Evolutionary conservation across 2,888 invertebrate genomes (phyloP).

Genomic region (Meteorus cinctellus): DNA sequence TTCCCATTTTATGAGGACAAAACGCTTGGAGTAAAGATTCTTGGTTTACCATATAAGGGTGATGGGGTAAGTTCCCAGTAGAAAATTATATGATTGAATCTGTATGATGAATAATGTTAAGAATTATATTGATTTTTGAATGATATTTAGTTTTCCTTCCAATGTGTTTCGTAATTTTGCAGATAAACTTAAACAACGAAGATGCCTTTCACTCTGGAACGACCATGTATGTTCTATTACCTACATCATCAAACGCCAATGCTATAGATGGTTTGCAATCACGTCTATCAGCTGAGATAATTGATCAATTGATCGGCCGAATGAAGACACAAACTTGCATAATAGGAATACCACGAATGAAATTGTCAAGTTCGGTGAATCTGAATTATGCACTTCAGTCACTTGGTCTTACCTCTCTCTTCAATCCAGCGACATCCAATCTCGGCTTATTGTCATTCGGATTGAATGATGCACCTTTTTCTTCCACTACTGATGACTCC

Average conservation of each 20-base stretch:
- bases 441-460: slow-evolving; percentile 79
- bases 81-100: slow-evolving; percentile 9
- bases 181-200: background rate
- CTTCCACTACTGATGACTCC: slow-evolving; percentile 27
- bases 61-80: slow-evolving; percentile 63
- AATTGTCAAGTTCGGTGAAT: slow-evolving; percentile 77
- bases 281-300: slow-evolving; percentile 73
- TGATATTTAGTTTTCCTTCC: slow-evolving; percentile 5
- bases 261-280: slow-evolving; percentile 75
- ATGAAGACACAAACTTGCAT: slow-evolving; percentile 75
- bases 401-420: slow-evolving; percentile 80
- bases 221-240: slow-evolving; percentile 81
- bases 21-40: slow-evolving; percentile 77
- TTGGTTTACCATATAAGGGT: slow-evolving; percentile 84
- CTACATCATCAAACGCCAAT: slow-evolving; percentile 74
- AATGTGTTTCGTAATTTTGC: background rate
- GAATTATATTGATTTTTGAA: background rate
- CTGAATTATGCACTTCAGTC: slow-evolving; percentile 76
- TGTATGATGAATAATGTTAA: background rate
- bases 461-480: slow-evolving; percentile 52
- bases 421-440: slow-evolving; percentile 78
- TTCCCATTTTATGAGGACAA: slow-evolving; percentile 77
- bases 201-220: slow-evolving; percentile 49
- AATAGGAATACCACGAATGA: slow-evolving; percentile 83
- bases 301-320: slow-evolving; percentile 75